Evolutionary conservation across 2,113 vertebrate species (phyloP).

Genomic region (Hepsetus odoe): DNA sequence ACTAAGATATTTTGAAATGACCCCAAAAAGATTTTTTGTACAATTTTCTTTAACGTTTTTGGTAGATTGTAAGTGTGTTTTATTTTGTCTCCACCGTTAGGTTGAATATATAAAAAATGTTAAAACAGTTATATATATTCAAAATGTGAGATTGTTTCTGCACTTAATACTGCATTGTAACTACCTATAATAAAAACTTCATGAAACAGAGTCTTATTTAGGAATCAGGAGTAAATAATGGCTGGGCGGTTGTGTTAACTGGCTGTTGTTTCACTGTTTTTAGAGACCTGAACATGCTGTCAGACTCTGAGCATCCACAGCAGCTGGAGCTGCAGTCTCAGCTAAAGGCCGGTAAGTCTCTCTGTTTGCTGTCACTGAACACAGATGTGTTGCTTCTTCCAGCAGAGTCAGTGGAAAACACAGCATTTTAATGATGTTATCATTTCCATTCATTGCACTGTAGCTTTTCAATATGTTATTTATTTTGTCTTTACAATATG

Average conservation of each 20-base stretch:
- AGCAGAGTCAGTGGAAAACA: not conserved
- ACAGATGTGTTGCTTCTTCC: not conserved
- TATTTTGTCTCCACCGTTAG: too few species aligned
- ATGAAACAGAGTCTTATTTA: too few species aligned
- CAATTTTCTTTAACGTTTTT: too few species aligned
- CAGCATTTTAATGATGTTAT: not conserved
- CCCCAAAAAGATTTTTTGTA: too few species aligned
- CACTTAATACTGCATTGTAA: too few species aligned
- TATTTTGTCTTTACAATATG: constrained; percentile 13
- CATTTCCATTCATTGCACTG: not conserved
- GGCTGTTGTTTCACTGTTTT: constrained; percentile 43
- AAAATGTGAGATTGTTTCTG: too few species aligned
- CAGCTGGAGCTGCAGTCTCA: constrained; percentile 89
- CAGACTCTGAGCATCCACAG: constrained; percentile 88
- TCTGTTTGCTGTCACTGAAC: constrained; percentile 31
- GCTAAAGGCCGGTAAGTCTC: constrained; percentile 81
- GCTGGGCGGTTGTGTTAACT: not conserved
- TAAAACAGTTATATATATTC: too few species aligned
- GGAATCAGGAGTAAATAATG: too few species aligned
- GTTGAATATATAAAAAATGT: too few species aligned
- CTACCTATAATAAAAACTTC: too few species aligned
- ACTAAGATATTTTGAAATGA: too few species aligned
- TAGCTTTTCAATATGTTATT: not conserved
- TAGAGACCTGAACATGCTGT: constrained; percentile 96
- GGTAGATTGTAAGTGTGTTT: too few species aligned